Percentiles rank a stretch among this genome's conserved stretches.
These are phyloP conservation scores for Globodera rostochiensis DNA, from an alignment of 1,140 invertebrate species.

Conservation along the genomic window DNA sequence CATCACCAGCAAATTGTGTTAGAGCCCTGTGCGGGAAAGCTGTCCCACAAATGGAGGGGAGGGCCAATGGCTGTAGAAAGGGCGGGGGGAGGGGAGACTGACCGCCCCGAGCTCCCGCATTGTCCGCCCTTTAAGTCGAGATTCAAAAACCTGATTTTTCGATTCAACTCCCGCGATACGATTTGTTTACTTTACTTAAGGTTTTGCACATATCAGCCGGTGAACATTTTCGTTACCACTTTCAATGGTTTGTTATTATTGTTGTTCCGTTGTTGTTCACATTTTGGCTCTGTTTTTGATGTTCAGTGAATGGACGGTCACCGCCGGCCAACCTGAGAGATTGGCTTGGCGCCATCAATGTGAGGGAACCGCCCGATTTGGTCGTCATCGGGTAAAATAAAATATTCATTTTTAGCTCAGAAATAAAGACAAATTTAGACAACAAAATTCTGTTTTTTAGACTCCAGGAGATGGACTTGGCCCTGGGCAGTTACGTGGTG, in stretches of 20 bases:
- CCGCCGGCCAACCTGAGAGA: slow-evolving; percentile 50
- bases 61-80: no score
- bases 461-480: slow-evolving; percentile 64
- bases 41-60: no score
- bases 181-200: slow-evolving; percentile 39
- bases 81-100: no score
- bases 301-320: slow-evolving; percentile 52
- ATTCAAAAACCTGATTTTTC: no score
- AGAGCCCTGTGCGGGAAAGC: no score
- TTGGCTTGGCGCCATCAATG: slow-evolving; percentile 50
- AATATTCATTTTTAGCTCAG: not conserved
- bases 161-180: not conserved
- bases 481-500: slow-evolving; percentile 61
- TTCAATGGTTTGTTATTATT: slow-evolving; percentile 51
- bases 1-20: no score
- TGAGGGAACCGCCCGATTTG: slow-evolving; percentile 49
- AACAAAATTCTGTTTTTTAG: slow-evolving; percentile 43
- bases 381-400: slow-evolving; percentile 58
- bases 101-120: no score
- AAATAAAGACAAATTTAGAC: not conserved
- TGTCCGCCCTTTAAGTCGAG: no score
- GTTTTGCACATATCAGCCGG: slow-evolving; percentile 55
- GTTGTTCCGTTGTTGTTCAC: not conserved
- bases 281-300: slow-evolving; percentile 9
- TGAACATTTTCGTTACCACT: slow-evolving; percentile 55